A percentile compares a stretch with the other conserved stretches of the same genome.
phyloP scores from a whole-genome alignment of 1,140 invertebrate species.

The Drosophila sproati region DNA sequence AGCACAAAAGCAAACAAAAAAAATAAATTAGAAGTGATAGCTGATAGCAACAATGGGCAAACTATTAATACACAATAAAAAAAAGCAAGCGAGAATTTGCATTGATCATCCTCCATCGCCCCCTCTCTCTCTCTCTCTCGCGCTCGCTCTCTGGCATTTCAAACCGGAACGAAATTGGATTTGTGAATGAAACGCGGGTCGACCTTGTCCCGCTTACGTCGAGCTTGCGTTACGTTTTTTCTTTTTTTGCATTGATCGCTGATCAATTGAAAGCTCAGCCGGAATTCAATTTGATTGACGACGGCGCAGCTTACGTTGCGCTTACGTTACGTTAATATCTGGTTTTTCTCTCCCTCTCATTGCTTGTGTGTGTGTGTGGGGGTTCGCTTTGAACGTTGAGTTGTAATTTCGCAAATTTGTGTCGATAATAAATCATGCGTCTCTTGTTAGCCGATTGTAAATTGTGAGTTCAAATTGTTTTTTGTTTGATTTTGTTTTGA shows the following conservation, averaged over 20 bases:
- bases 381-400: slow-evolving; percentile 45
- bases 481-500: slow-evolving; percentile 26
- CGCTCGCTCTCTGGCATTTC: slow-evolving; percentile 14
- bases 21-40: slow-evolving; percentile 16
- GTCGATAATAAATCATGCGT: slow-evolving; percentile 69
- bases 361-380: slow-evolving; percentile 15
- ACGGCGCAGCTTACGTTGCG: slow-evolving; percentile 4
- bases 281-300: slow-evolving; percentile 39
- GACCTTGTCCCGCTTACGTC: slow-evolving; percentile 41
- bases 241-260: slow-evolving; percentile 37
- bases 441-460: slow-evolving; percentile 45
- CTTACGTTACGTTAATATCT: slow-evolving; percentile 24
- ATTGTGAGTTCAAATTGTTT: slow-evolving; percentile 38
- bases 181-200: slow-evolving; percentile 47
- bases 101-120: slow-evolving; percentile 10
- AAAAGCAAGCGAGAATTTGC: slow-evolving; percentile 24
- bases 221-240: slow-evolving; percentile 32
- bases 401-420: slow-evolving; percentile 74
- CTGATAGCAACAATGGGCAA: slow-evolving; percentile 6
- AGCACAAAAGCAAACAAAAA: background rate
- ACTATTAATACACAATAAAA: slow-evolving; percentile 52
- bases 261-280: slow-evolving; percentile 40
- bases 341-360: slow-evolving; percentile 1
- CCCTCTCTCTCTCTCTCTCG: background rate
- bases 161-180: slow-evolving; percentile 50